Conservation (phyloP, 2,888 invertebrate genomes). For the Prosopocoilus inquinatus region DNA sequence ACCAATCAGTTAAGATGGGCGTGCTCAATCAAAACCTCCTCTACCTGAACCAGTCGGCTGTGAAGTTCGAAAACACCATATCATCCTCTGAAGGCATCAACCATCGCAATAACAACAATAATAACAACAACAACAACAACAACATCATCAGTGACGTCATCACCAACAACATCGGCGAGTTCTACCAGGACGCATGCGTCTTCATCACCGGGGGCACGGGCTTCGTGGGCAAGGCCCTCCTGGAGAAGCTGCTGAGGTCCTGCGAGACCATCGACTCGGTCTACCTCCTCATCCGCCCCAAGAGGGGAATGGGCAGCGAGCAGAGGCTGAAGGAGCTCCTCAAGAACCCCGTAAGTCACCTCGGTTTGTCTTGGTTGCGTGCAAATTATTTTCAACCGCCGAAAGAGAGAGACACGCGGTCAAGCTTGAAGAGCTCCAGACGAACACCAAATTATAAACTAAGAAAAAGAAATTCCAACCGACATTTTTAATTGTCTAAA, state of each 20-base stretch:
- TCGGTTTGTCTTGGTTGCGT: no score
- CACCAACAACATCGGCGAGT: slow-evolving; percentile 39
- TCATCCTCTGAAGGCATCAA: neutral
- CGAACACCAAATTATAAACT: no score
- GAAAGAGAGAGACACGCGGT: no score
- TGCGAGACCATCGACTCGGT: slow-evolving; percentile 76
- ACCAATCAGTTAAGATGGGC: neutral
- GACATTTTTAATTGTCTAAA: no score
- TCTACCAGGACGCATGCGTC: slow-evolving; percentile 45
- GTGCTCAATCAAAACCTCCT: neutral
- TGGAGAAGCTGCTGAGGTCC: slow-evolving; percentile 88
- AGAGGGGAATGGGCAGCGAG: slow-evolving; percentile 67
- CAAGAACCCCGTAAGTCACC: slow-evolving; percentile 61
- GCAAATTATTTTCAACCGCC: no score
- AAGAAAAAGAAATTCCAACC: no score
- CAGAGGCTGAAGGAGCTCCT: slow-evolving; percentile 72
- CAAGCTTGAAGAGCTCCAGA: no score
- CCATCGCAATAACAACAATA: slow-evolving; percentile 7
- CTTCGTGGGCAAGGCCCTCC: slow-evolving; percentile 90
- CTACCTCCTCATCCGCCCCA: slow-evolving; percentile 77
- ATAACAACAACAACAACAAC: slow-evolving; percentile 17
- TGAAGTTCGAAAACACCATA: neutral
- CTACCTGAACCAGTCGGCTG: neutral
- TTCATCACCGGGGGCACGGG: slow-evolving; percentile 61
- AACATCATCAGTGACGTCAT: slow-evolving; percentile 16